These are phyloP conservation scores for Sphecodes monilicornis DNA, from an alignment of 2,888 invertebrate species.

Conservation along the genomic window DNA sequence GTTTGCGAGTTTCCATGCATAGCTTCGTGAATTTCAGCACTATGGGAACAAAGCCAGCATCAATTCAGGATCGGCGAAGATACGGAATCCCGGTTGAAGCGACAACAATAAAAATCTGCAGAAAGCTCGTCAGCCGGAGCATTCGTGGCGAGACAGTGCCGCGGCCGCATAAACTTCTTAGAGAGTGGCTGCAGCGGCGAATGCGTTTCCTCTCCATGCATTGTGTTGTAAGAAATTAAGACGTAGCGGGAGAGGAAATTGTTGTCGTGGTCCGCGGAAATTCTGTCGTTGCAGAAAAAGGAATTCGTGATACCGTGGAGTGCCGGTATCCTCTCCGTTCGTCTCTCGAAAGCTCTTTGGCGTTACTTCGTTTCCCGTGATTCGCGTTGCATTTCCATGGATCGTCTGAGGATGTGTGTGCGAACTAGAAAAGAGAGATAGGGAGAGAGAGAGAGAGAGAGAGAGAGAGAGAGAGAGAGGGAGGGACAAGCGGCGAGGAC, in stretches of 20 bases:
- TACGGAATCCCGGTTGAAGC: background rate
- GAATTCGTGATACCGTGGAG: constrained; percentile 64
- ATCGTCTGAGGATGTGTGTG: background rate
- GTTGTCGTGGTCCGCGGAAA: constrained; percentile 37
- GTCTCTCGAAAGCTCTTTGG: constrained; percentile 47
- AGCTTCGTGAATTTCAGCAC: background rate
- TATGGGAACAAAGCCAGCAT: background rate
- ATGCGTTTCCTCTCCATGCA: constrained; percentile 38
- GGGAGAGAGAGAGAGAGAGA: background rate
- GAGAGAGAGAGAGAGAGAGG: background rate
- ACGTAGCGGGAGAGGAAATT: constrained; percentile 26
- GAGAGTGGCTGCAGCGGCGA: constrained; percentile 12
- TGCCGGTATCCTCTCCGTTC: constrained; percentile 31
- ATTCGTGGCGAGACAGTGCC: constrained; percentile 5
- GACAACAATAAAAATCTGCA: constrained; percentile 16
- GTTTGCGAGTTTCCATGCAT: background rate
- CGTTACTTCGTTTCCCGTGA: constrained; percentile 55
- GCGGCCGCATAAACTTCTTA: constrained; percentile 36
- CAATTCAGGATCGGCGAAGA: constrained; percentile 6
- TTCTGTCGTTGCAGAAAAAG: constrained; percentile 58
- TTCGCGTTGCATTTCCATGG: constrained; percentile 44
- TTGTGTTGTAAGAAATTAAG: constrained; percentile 65
- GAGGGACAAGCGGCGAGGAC: background rate
- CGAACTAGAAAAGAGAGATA: background rate
- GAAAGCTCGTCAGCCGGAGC: background rate